Evolutionary conservation across 2,113 vertebrate genomes (phyloP), one percentile per base, ranked within the genome.

Genomic region (Papio anubis): DNA sequence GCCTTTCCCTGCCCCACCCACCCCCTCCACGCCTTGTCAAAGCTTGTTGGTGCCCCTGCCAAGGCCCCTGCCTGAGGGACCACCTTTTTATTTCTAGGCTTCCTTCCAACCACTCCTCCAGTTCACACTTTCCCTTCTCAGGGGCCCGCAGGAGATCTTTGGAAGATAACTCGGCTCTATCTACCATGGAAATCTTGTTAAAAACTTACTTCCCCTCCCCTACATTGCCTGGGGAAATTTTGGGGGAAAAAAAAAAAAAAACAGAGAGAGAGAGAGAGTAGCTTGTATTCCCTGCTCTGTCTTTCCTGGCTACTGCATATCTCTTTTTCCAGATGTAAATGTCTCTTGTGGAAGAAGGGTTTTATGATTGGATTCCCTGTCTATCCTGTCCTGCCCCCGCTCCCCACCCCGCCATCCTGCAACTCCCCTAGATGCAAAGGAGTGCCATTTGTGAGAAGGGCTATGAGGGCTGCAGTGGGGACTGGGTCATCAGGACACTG

Each of bases 51-150:
- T n/a, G 38, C 43, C 82, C 5, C 32, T 57, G 73, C 23, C 38
- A 25, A 50, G 0, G 73, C 78, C 89, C 30, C 66, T 32, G 38
- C 81, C 93, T 30, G 76, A 3, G 52, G 75, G 81, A 40, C 78
- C 30, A 85, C 81, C 35, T 90, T 93, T 90, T 68, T 20, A 52
- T 64, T 81, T 88, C 94, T 48, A 40, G 82, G 90, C 86, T 38
- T 23, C 78, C 48, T 81, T 86, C 82, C 90, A 92, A 32, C 9
- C 7, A 1, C 10, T 35, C 50, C 40, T 48, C 35, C 3, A 0
- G 32, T 76, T 89, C 70, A 75, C 61, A 81, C 70, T 94, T 93
- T 94, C 78, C 88, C 48, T 85, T 55, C 92, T 80, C 81, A 20
- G 73, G 72, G 70, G 55, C 79, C 40, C 70, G 75, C n/a, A 2